These are phyloP conservation scores for Hedychridium roseum DNA, from an alignment of 2,888 invertebrate genomes.

Conservation along the genomic window DNA sequence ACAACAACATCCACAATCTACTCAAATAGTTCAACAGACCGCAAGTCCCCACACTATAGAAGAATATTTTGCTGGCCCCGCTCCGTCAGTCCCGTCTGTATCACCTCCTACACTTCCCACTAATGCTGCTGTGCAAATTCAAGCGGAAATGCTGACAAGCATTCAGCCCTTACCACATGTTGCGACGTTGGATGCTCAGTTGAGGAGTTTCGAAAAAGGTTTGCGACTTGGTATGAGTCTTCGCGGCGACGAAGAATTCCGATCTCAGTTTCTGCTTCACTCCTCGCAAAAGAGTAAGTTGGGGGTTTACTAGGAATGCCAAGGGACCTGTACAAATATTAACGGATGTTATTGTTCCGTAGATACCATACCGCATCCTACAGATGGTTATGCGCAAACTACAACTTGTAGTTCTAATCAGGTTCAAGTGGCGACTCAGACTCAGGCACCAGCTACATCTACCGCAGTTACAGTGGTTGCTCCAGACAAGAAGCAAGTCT, in stretches of 20 bases:
- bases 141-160: constrained; percentile 48
- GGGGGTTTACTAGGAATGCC: neutral
- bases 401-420: constrained; percentile 62
- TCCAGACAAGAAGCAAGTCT: constrained; percentile 58
- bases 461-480: constrained; percentile 46
- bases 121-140: constrained; percentile 50
- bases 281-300: constrained; percentile 52
- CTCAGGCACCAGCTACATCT: constrained; percentile 63
- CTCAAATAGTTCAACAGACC: constrained; percentile 47
- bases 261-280: constrained; percentile 50
- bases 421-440: constrained; percentile 73
- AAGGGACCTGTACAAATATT: no score
- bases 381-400: constrained; percentile 42
- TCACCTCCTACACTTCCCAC: constrained; percentile 43
- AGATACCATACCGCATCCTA: constrained; percentile 41
- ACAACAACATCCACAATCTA: constrained; percentile 29
- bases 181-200: constrained; percentile 40
- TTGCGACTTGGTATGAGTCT: constrained; percentile 36
- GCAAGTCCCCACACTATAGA: constrained; percentile 39
- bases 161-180: constrained; percentile 46
- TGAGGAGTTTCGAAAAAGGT: constrained; percentile 45
- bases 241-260: constrained; percentile 30
- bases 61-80: constrained; percentile 50
- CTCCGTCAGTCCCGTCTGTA: constrained; percentile 42
- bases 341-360: constrained; percentile 39